phyloP scores from a whole-genome alignment of 2,797 vertebrate species.

The Acanthopagrus latus region DNA sequence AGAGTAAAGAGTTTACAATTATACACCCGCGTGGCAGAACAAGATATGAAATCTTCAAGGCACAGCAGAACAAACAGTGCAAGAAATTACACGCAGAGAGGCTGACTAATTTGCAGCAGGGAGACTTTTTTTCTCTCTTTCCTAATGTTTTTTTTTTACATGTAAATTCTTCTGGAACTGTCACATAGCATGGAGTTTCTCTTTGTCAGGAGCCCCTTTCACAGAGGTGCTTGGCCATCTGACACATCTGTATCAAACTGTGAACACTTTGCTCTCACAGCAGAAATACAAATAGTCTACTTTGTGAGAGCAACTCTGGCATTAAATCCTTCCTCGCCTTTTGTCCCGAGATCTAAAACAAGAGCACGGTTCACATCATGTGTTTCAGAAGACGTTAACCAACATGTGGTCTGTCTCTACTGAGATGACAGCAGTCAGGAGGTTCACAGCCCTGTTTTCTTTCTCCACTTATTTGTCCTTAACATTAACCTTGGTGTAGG shows the following conservation, averaged over 20 bases:
- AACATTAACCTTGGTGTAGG: constrained; percentile 66
- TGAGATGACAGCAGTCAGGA: constrained; percentile 67
- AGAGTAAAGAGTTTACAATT: constrained; percentile 41
- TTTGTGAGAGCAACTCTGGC: constrained; percentile 11
- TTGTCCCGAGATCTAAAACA: constrained; percentile 69
- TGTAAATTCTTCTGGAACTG: constrained; percentile 55
- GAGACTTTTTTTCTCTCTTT: constrained; percentile 22
- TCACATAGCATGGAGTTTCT: background rate
- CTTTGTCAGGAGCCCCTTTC: constrained; percentile 47
- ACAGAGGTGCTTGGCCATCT: constrained; percentile 67
- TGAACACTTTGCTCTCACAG: constrained; percentile 62
- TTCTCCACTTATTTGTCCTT: constrained; percentile 68
- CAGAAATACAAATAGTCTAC: constrained; percentile 69
- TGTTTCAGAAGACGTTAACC: constrained; percentile 55
- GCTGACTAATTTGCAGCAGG: constrained; percentile 59
- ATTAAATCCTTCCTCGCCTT: constrained; percentile 64
- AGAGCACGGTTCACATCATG: constrained; percentile 44
- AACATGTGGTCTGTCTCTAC: constrained; percentile 66
- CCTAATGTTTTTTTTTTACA: constrained; percentile 49
- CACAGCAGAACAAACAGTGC: constrained; percentile 59
- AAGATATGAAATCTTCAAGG: constrained; percentile 69
- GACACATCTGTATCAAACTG: constrained; percentile 58
- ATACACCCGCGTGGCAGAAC: constrained; percentile 42
- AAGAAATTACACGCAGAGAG: constrained; percentile 60
- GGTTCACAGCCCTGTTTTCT: constrained; percentile 64